A percentile compares a stretch with the other conserved stretches of the same genome.
Conservation (phyloP, 2,888 invertebrate genomes). For the Eupithecia subumbrata region DNA sequence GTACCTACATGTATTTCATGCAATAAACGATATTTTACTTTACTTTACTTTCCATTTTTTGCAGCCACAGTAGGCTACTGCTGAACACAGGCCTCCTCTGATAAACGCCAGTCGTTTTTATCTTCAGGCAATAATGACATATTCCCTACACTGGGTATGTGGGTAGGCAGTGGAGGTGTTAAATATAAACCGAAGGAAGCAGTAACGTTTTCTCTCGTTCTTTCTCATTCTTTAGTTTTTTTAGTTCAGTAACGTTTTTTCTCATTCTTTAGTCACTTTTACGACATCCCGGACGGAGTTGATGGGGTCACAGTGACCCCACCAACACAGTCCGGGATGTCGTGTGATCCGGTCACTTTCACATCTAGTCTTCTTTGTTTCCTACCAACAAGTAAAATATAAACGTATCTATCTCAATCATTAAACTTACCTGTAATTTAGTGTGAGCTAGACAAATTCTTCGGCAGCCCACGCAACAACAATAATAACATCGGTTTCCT, state of each 20-base stretch:
- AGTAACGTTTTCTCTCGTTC: no score
- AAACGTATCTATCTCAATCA: background rate
- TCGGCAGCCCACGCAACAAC: constrained; percentile 29
- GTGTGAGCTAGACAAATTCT: constrained; percentile 23
- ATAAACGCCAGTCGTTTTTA: background rate
- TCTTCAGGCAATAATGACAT: background rate
- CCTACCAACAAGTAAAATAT: background rate
- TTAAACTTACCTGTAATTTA: constrained; percentile 13
- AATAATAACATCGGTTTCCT: constrained; percentile 39
- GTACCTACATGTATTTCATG: no score
- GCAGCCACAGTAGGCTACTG: background rate
- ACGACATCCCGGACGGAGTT: no score
- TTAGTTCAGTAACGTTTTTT: no score
- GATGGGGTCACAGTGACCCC: no score
- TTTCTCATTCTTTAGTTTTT: no score
- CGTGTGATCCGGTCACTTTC: no score
- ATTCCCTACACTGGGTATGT: no score
- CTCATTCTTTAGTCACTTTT: no score
- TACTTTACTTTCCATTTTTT: no score
- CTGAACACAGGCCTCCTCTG: background rate
- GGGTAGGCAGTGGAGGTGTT: background rate
- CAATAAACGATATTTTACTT: no score
- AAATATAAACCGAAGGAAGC: background rate
- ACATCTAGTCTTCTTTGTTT: background rate
- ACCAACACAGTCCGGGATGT: no score